Evolutionary conservation across 2,888 invertebrate genomes (phyloP).

Genomic region (Eustalomyia histrio): DNA sequence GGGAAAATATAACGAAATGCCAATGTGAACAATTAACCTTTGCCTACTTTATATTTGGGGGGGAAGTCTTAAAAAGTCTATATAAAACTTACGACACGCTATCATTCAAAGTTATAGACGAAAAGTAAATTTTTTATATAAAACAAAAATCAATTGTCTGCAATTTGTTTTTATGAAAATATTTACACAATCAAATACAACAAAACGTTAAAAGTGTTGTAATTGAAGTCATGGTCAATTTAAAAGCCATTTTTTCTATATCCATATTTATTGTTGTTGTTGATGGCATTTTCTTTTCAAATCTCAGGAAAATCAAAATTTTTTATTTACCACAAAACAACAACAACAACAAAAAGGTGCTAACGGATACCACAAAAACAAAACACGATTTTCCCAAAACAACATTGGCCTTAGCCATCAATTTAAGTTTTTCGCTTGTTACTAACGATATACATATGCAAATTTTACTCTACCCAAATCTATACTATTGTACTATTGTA

Average conservation of each 20-base stretch:
- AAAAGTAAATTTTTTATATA: background rate
- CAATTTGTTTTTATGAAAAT: constrained; percentile 46
- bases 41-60: constrained; percentile 55
- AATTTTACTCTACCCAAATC: background rate
- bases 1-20: constrained; percentile 40
- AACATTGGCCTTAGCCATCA: constrained; percentile 62
- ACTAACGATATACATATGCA: background rate
- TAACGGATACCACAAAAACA: constrained; percentile 57
- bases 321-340: constrained; percentile 15
- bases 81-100: constrained; percentile 1
- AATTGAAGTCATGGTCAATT: constrained; percentile 67
- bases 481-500: background rate
- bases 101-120: background rate
- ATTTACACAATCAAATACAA: constrained; percentile 1
- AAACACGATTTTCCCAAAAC: constrained; percentile 36
- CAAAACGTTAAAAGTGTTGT: constrained; percentile 33
- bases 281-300: constrained; percentile 18
- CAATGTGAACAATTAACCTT: constrained; percentile 58
- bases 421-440: constrained; percentile 23
- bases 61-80: constrained; percentile 1
- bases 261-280: no score
- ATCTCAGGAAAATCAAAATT: constrained; percentile 30
- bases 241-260: constrained; percentile 41
- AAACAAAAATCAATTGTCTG: constrained; percentile 54
- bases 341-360: constrained; percentile 41